Percentiles rank a stretch among this genome's conserved stretches.
Evolutionary conservation across 2,888 invertebrate species (phyloP).

Genomic region (Tenthredo livida): DNA sequence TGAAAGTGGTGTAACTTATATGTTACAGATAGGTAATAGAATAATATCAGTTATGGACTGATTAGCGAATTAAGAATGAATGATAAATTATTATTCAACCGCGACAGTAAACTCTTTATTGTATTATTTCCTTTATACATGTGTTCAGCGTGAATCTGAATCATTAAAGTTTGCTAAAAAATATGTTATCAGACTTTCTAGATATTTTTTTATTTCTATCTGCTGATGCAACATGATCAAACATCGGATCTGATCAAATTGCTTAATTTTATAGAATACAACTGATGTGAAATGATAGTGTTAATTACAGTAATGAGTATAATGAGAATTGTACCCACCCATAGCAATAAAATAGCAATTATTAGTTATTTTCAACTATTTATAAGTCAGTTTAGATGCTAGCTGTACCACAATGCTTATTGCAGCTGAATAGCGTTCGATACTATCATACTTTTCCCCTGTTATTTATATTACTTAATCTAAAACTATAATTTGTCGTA

Average conservation of each 20-base stretch:
- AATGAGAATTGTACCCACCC: slow-evolving; percentile 1
- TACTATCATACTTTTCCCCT: background rate
- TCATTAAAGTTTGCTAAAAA: slow-evolving; percentile 33
- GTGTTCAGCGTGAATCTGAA: slow-evolving; percentile 28
- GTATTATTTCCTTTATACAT: slow-evolving; percentile 19
- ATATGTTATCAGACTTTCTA: background rate
- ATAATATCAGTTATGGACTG: slow-evolving; percentile 39
- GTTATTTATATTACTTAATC: slow-evolving; percentile 8
- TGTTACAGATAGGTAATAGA: background rate
- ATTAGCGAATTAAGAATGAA: slow-evolving; percentile 24
- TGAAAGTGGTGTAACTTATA: background rate
- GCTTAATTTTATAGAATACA: background rate
- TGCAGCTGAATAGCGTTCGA: too few species aligned
- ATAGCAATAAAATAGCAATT: background rate
- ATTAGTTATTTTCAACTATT: background rate
- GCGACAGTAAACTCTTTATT: slow-evolving; percentile 13
- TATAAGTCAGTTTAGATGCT: background rate
- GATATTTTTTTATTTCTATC: background rate
- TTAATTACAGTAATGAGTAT: background rate
- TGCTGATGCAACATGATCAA: background rate
- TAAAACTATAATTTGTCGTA: slow-evolving; percentile 11
- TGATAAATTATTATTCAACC: slow-evolving; percentile 19
- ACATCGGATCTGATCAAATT: background rate
- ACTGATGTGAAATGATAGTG: background rate
- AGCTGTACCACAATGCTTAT: background rate